Base-by-base conservation (phyloP, 2,113 vertebrate genomes). In the Crypturellus undulatus region DNA sequence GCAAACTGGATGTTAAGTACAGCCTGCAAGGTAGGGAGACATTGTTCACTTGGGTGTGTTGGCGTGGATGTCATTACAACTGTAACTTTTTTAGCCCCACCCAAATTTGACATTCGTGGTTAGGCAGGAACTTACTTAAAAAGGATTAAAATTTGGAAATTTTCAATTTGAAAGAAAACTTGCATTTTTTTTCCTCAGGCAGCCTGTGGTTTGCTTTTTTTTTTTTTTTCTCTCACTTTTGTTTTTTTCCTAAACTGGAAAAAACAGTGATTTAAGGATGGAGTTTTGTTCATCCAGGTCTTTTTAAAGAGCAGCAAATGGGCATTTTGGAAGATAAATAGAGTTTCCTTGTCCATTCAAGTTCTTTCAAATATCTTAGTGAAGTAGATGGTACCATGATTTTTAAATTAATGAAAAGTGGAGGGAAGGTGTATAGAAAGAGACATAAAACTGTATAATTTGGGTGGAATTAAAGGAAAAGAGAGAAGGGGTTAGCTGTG, bases 11-110 rank as follows among this genome's bases (percentile, higher is more conserved):
- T 5, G 22, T 40, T 92, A 93, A 87, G 42, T 84, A 40, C 88
- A 92, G 77, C 76, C 43, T 79, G 86, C 28, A n/a, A 92, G 95
- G 96, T 96, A 84, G 83, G 85, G 92, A 90, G 85, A 69, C 87
- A 30, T 97, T 97, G 96, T 96, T 97, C 84, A 36, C 60, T 84
- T 94, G 97, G 97, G 97, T 60, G 97, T 97, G 97, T 97, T 94
- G 95, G 94, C 93, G 95, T 97, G 96, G 91, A 96, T 96, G 80
- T 93, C 94, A 85, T 96, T 96, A 79, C 78, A 81, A 94, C 54
- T 94, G 63, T 26, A 94, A 72, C 94, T 97, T 92, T 72, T 86
- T 16, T 54, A 42, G 88, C 97, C 96, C 94, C 97, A 94, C 97
- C 97, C 97, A 64, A 86, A 49, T 69, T 45, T 25, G n/a, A 60